Evolutionary conservation across 2,113 vertebrate species (phyloP).

Genomic region (Psephotus haematonotus): DNA sequence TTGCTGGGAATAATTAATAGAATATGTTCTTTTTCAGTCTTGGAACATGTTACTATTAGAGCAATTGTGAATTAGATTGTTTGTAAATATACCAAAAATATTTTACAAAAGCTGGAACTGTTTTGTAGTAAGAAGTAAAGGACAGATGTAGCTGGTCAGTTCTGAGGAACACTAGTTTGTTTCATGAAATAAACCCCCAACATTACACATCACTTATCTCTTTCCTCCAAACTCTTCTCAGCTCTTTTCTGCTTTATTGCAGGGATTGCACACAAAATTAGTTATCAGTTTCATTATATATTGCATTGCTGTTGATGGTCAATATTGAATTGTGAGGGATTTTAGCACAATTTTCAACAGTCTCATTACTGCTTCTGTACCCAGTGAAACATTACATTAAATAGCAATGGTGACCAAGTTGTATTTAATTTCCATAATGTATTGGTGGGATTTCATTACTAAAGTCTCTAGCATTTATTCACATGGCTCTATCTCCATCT

Average conservation of each 20-base stretch:
- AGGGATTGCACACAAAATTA: conserved; percentile 48
- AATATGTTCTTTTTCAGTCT: neutral
- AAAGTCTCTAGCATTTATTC: conserved; percentile 62
- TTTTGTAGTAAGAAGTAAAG: neutral
- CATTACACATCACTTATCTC: neutral
- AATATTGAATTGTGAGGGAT: conserved; percentile 66
- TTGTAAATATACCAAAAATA: neutral
- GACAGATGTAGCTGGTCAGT: neutral
- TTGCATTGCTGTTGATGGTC: conserved; percentile 47
- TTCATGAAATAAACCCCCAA: neutral
- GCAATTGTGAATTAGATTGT: neutral
- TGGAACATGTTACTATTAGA: neutral
- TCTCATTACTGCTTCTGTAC: conserved; percentile 77
- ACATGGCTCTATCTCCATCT: conserved; percentile 68
- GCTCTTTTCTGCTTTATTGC: neutral
- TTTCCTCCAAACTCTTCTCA: neutral
- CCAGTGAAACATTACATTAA: conserved; percentile 81
- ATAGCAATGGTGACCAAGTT: conserved; percentile 76
- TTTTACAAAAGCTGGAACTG: neutral
- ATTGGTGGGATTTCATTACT: conserved; percentile 79
- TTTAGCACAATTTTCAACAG: conserved; percentile 68
- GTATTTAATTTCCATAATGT: conserved; percentile 78
- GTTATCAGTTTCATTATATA: conserved; percentile 49
- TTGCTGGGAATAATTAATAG: neutral
- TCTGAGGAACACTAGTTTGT: neutral